Evolutionary conservation across 2,113 vertebrate species (phyloP).

Genomic region (Camelus dromedarius): DNA sequence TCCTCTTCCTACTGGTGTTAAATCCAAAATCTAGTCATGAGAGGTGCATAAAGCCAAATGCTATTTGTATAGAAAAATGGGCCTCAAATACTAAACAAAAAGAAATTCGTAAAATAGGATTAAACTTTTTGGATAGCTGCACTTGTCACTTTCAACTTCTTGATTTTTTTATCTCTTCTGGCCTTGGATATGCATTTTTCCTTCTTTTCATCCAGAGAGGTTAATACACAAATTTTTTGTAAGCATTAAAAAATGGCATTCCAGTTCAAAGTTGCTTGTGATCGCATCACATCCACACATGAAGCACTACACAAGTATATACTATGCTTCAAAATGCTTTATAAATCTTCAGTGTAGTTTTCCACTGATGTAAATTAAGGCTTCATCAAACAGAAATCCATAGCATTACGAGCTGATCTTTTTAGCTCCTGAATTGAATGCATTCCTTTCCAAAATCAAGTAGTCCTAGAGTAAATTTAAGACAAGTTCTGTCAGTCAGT

Average conservation of each 20-base stretch:
- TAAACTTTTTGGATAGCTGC: slow-evolving; percentile 28
- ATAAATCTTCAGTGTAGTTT: slow-evolving; percentile 80
- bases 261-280: slow-evolving; percentile 76
- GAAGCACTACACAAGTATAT: slow-evolving; percentile 73
- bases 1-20: neutral
- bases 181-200: slow-evolving; percentile 34
- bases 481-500: slow-evolving; percentile 85
- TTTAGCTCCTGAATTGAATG: slow-evolving; percentile 80
- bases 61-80: slow-evolving; percentile 50
- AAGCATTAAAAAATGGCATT: slow-evolving; percentile 71
- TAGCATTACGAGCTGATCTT: slow-evolving; percentile 80
- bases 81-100: slow-evolving; percentile 62
- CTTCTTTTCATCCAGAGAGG: slow-evolving; percentile 35
- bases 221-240: slow-evolving; percentile 49
- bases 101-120: slow-evolving; percentile 45
- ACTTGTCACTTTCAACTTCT: slow-evolving; percentile 63
- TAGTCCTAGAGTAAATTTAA: slow-evolving; percentile 71
- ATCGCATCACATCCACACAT: slow-evolving; percentile 34
- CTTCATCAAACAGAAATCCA: slow-evolving; percentile 85
- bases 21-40: slow-evolving; percentile 50
- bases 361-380: slow-evolving; percentile 87
- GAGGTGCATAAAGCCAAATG: neutral
- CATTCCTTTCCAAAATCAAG: slow-evolving; percentile 80
- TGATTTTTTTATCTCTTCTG: slow-evolving; percentile 63
- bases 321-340: slow-evolving; percentile 79